Conservation (phyloP, 2,797 vertebrate genomes). For the Peromyscus melanophrys region DNA sequence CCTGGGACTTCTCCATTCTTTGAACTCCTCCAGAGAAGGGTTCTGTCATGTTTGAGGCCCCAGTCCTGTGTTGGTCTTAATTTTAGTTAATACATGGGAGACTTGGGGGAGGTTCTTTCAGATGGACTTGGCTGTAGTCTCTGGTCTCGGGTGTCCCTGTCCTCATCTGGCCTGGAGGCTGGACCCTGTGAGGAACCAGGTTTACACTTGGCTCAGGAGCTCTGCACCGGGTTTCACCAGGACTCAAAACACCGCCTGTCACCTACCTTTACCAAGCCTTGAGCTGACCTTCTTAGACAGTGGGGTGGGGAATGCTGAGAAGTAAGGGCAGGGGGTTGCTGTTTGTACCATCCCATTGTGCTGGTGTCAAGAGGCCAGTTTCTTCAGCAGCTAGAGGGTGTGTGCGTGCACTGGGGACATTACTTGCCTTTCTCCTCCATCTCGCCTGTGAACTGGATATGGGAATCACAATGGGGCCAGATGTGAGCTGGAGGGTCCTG, state of each 20-base stretch:
- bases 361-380: not conserved
- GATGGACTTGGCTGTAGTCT: not conserved
- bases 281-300: not conserved
- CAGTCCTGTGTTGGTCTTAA: not conserved
- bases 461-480: not conserved
- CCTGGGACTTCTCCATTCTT: too few relatives aligned
- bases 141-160: not conserved
- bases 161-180: not conserved
- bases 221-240: too few relatives aligned
- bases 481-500: not conserved
- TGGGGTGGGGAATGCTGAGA: not conserved
- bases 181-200: not conserved
- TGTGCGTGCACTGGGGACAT: not conserved
- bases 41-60: not conserved
- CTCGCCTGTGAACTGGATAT: not conserved
- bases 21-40: not conserved
- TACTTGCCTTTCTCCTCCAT: not conserved
- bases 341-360: too few relatives aligned
- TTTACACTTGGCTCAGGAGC: not conserved
- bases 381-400: not conserved
- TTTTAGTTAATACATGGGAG: not conserved
- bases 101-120: not conserved
- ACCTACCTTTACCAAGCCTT: not conserved
- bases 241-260: not conserved
- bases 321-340: too few relatives aligned